These are phyloP conservation scores for Microctenopoma stevenorrisi DNA, from an alignment of 2,797 vertebrate genomes.

Conservation along the genomic window DNA sequence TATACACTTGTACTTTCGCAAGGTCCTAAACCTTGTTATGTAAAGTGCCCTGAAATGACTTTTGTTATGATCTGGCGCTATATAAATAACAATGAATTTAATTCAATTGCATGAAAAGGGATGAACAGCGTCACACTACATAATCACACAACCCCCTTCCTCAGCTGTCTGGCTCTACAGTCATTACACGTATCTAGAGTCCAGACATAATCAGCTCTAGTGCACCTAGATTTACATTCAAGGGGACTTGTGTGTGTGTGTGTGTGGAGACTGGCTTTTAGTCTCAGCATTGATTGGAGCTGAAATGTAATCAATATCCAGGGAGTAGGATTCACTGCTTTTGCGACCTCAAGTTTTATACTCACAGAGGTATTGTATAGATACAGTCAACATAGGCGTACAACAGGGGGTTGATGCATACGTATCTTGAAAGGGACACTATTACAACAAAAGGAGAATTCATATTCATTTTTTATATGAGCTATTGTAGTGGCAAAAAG, in stretches of 20 bases:
- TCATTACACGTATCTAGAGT: background rate
- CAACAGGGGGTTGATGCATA: background rate
- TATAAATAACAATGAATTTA: too few species aligned
- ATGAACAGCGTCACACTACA: background rate
- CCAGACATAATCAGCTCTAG: background rate
- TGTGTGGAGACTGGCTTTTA: conserved; percentile 37
- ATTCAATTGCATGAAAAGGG: too few species aligned
- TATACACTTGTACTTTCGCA: too few species aligned
- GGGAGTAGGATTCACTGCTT: background rate
- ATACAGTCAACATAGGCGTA: background rate
- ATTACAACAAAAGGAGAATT: background rate
- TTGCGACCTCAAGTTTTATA: background rate
- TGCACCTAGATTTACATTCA: conserved; percentile 8
- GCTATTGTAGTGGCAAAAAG: too few species aligned
- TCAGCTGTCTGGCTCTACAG: background rate
- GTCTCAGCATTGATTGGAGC: conserved; percentile 24
- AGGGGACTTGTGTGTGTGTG: conserved; percentile 6
- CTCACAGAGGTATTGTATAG: background rate
- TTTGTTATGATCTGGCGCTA: too few species aligned
- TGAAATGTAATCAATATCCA: conserved; percentile 55
- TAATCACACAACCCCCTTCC: background rate
- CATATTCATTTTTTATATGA: too few species aligned
- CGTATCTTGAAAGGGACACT: background rate
- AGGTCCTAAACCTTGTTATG: too few species aligned
- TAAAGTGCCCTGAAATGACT: too few species aligned